Evolutionary conservation across 2,113 vertebrate genomes (phyloP), one percentile per base, ranked within the genome.

Genomic region (Motacilla alba): DNA sequence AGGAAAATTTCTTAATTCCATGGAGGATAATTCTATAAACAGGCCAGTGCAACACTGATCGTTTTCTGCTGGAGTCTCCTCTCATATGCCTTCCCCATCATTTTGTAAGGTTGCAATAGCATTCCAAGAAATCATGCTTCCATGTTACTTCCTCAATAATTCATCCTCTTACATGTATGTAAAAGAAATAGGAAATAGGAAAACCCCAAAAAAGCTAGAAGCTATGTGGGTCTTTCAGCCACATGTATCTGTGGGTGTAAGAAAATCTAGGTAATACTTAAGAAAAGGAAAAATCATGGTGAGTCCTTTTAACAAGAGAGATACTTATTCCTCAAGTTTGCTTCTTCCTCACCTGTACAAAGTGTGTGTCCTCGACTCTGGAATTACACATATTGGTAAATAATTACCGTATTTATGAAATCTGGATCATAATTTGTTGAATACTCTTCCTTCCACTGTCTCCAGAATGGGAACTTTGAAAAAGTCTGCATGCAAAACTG

Each of bases 191-290:
- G 39, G 26, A 60, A 41, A 44, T 23, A 67, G 18, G 15, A 72
- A 64, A 52, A 30, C 13, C 5, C 31, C 21, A 22, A 47, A 30
- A 83, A 69, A 80, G 13, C 22, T 58, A 27, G 43, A 49, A 22
- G 21, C 15, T 70, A 3, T 19, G 7, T 31, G 19, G 30, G 15
- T 18, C 30, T 68, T 81, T 67, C 52, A 60, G 50, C 10, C 49
- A 7, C 1, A 1, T 10, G 0, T 27, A 3, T 5, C 4, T 19
- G 9, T 24, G 17, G 13, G 12, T 21, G 2, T 64, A 53, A 77
- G 60, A 83, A 68, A 90, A 92, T 3, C 16, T 26, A 35, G 6
- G 19, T 35, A 72, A 22, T 47, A 39, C 21, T 60, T 73, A 28
- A 55, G 39, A 68, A 59, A 0, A 2, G 12, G 5, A 68, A 56